Percentiles rank a stretch among this genome's conserved stretches.
Evolutionary conservation across 2,113 vertebrate species (phyloP).

Genomic region (Callithrix jacchus): DNA sequence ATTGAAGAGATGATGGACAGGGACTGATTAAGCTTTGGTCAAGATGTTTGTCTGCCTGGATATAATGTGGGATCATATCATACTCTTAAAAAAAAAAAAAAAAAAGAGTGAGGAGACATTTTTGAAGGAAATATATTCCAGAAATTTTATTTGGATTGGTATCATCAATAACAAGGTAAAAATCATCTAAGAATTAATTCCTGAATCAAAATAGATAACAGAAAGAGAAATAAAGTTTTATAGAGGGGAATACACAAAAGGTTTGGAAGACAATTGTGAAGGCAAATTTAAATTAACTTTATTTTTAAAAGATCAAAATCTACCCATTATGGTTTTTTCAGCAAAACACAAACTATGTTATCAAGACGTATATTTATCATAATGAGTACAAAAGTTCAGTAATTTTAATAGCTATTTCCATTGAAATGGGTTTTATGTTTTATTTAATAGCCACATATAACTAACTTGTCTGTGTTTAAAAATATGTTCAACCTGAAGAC

Average conservation of each 20-base stretch:
- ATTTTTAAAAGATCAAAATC: not conserved
- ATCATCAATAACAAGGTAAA: conserved; percentile 43
- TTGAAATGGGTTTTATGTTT: not conserved
- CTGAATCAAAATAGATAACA: conserved; percentile 24
- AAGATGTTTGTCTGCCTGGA: conserved; percentile 62
- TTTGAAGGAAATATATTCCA: conserved; percentile 64
- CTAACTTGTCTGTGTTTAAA: not conserved
- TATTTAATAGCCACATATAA: not conserved
- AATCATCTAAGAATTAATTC: conserved; percentile 65
- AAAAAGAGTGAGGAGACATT: conserved; percentile 44
- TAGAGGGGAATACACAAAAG: not conserved
- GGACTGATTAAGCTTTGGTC: conserved; percentile 69
- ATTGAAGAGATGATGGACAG: conserved; percentile 69
- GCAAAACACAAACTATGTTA: not conserved
- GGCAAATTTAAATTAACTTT: not conserved
- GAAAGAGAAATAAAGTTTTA: not conserved
- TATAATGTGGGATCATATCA: conserved; percentile 60
- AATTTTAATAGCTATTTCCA: not conserved
- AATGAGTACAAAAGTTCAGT: not conserved
- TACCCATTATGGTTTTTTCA: not conserved
- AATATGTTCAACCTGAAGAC: not conserved
- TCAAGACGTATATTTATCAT: not conserved
- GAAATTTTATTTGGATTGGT: conserved; percentile 65
- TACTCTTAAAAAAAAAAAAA: conserved; percentile 55
- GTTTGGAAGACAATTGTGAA: not conserved